phyloP scores from a whole-genome alignment of 2,888 invertebrate genomes.

The Lordiphosa andalusiaca region DNA sequence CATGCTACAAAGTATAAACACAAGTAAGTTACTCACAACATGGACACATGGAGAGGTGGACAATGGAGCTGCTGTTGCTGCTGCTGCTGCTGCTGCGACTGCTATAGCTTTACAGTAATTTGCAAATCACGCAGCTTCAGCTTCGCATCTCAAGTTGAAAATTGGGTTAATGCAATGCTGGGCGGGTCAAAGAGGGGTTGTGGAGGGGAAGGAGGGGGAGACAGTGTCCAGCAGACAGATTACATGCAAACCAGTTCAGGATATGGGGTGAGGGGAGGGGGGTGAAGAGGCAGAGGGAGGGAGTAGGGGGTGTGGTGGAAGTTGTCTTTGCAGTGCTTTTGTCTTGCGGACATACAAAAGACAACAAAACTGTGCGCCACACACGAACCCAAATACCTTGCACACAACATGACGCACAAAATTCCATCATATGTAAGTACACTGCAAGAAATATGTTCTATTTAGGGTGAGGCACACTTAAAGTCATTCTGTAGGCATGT shows the following conservation, averaged over 20 bases:
- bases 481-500: no score
- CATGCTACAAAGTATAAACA: conserved; percentile 20
- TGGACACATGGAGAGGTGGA: conserved; percentile 16
- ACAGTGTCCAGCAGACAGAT: conserved; percentile 41
- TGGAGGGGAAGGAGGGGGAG: conserved; percentile 9
- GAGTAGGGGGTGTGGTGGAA: conserved; percentile 21
- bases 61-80: conserved; percentile 22
- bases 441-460: conserved; percentile 8
- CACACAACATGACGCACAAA: conserved; percentile 68
- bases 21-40: conserved; percentile 37
- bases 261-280: conserved; percentile 2
- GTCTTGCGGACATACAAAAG: conserved; percentile 68
- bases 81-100: conserved; percentile 8
- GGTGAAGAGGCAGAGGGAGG: background rate
- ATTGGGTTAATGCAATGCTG: conserved; percentile 74
- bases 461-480: no score
- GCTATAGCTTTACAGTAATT: conserved; percentile 47
- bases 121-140: conserved; percentile 72
- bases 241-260: conserved; percentile 63
- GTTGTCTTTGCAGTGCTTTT: conserved; percentile 52
- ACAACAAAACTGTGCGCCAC: conserved; percentile 68
- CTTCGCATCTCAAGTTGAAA: conserved; percentile 67
- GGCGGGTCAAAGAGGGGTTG: conserved; percentile 18
- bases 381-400: conserved; percentile 38
- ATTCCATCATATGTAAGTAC: conserved; percentile 46